Evolutionary conservation across 1,140 invertebrate species (phyloP).

Genomic region (Cyrtorhinus lividipennis): DNA sequence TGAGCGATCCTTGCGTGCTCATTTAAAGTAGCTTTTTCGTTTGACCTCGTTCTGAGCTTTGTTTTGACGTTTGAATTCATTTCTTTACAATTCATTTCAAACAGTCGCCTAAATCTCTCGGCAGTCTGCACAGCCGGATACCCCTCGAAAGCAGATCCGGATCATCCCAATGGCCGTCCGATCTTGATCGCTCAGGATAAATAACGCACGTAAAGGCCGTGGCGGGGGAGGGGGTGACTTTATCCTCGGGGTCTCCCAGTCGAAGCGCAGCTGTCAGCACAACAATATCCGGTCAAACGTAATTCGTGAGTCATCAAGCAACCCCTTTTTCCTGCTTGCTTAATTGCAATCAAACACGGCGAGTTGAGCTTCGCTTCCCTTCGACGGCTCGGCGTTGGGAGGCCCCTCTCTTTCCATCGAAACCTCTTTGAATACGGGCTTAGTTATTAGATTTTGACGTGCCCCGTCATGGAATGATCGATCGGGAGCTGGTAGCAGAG

Average conservation of each 20-base stretch:
- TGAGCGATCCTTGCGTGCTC: too few relatives aligned
- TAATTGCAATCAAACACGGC: conserved; percentile 9
- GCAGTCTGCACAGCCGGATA: background rate
- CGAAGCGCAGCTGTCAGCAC: conserved; percentile 7
- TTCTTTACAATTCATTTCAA: too few relatives aligned
- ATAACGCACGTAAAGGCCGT: conserved; percentile 4
- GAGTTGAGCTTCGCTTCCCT: background rate
- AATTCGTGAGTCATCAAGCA: conserved; percentile 6
- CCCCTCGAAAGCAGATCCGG: background rate
- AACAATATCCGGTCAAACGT: conserved; percentile 9
- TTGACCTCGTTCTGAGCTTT: too few relatives aligned
- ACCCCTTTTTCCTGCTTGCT: conserved; percentile 1
- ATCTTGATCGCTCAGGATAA: background rate
- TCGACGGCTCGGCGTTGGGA: too few relatives aligned
- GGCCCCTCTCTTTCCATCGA: too few relatives aligned
- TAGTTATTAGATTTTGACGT: conserved; percentile 10
- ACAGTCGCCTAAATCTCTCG: too few relatives aligned
- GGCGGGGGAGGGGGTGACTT: too few relatives aligned
- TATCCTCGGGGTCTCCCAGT: background rate
- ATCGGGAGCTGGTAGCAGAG: background rate
- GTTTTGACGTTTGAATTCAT: too few relatives aligned
- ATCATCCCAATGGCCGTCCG: conserved; percentile 1
- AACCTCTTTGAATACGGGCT: conserved; percentile 8
- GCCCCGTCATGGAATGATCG: conserved; percentile 9
- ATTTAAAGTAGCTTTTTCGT: too few relatives aligned